A percentile compares a stretch with the other conserved stretches of the same genome.
Conservation (phyloP, 2,797 vertebrate species). For the Xenopus petersii region DNA sequence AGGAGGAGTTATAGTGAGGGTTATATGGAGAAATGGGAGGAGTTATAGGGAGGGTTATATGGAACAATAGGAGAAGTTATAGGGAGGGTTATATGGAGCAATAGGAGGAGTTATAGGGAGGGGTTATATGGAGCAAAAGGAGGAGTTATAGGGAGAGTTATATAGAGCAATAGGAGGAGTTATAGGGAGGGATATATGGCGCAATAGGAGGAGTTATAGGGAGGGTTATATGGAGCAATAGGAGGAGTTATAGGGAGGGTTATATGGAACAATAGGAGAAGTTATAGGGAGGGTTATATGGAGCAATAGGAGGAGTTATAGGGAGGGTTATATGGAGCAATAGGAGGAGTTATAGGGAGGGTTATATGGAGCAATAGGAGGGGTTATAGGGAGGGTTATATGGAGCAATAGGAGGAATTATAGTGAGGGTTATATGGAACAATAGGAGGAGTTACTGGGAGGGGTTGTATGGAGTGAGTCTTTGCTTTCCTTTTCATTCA, state of each 20-base stretch:
- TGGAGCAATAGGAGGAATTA: background rate
- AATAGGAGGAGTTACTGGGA: background rate
- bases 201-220: conserved; percentile 1
- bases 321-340: background rate
- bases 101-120: conserved; percentile 2
- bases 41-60: background rate
- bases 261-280: background rate
- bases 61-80: background rate
- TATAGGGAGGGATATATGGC: too few species aligned
- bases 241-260: conserved; percentile 1
- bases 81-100: background rate
- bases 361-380: background rate
- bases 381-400: conserved; percentile 4
- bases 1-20: background rate
- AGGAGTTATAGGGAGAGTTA: background rate
- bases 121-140: conserved; percentile 1
- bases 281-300: background rate
- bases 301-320: background rate
- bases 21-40: background rate
- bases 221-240: background rate
- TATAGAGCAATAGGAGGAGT: background rate
- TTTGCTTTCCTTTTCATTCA: too few species aligned
- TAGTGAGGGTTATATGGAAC: background rate
- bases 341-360: conserved; percentile 1
- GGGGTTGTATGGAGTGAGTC: too few species aligned